Conservation (phyloP, 2,113 vertebrate species). For the Clinocottus analis region DNA sequence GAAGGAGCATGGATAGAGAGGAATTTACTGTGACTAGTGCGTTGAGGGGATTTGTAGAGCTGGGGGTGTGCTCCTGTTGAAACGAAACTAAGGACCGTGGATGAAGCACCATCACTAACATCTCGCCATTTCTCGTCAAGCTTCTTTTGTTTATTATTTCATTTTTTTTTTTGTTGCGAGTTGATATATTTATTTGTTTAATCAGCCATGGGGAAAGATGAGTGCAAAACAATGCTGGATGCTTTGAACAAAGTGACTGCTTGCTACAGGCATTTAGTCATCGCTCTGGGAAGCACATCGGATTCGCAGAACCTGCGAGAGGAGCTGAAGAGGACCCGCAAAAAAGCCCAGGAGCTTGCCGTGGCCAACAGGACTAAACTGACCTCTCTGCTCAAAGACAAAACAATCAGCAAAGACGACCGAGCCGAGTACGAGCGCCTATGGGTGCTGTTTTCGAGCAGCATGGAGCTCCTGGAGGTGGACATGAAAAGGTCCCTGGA, state of each 20-base stretch:
- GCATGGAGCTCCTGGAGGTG: slow-evolving; percentile 95
- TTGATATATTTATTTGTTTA: background rate
- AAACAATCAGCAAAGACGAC: slow-evolving; percentile 88
- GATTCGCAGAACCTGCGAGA: slow-evolving; percentile 95
- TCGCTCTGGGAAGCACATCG: slow-evolving; percentile 93
- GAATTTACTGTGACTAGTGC: slow-evolving; percentile 70
- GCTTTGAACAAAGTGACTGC: slow-evolving; percentile 94
- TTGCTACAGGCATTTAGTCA: slow-evolving; percentile 94
- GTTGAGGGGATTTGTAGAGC: slow-evolving; percentile 71
- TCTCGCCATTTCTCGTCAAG: slow-evolving; percentile 40
- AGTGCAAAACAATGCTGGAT: slow-evolving; percentile 95
- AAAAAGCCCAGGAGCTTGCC: slow-evolving; percentile 94
- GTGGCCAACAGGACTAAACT: slow-evolving; percentile 89
- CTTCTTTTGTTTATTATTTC: slow-evolving; percentile 21
- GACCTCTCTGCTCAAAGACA: slow-evolving; percentile 90
- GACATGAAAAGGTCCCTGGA: slow-evolving; percentile 95
- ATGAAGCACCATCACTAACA: slow-evolving; percentile 2
- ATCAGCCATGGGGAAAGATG: slow-evolving; percentile 89
- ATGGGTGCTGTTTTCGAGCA: slow-evolving; percentile 97
- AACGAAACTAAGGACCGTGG: slow-evolving; percentile 66
- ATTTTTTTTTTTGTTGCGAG: slow-evolving; percentile 21
- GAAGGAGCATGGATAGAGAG: slow-evolving; percentile 80
- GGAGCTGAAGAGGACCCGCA: slow-evolving; percentile 92
- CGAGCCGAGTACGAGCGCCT: slow-evolving; percentile 93
- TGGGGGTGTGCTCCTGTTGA: slow-evolving; percentile 63